Percentiles rank a stretch among this genome's conserved stretches.
These are phyloP conservation scores for Aphelenchoides bicaudatus DNA, from an alignment of 2,888 invertebrate species.

Conservation along the genomic window DNA sequence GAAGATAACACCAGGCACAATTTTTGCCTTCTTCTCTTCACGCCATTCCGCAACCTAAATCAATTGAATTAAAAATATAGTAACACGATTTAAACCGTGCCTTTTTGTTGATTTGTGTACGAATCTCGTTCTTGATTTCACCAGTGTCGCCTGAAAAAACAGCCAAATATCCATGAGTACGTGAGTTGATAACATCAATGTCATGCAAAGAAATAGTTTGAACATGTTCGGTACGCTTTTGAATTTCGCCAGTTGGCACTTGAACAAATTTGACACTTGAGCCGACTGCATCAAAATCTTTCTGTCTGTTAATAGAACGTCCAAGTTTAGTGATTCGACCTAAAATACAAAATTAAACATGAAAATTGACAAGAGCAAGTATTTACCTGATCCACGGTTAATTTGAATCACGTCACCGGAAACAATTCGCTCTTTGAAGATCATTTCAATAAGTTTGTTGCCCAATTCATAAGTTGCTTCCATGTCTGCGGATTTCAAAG, in stretches of 20 bases:
- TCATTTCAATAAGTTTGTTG: conserved; percentile 63
- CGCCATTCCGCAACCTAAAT: conserved; percentile 82
- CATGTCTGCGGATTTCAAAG: conserved; percentile 98
- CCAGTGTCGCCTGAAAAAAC: conserved; percentile 98
- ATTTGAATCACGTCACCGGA: conserved; percentile 87
- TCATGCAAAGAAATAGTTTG: conserved; percentile 98
- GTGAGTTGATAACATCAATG: conserved; percentile 95
- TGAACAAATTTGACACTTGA: conserved; percentile 80
- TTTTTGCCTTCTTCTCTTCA: conserved; percentile 97
- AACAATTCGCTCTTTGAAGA: conserved; percentile 72
- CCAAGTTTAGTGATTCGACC: conserved; percentile 63
- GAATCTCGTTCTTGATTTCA: conserved; percentile 92
- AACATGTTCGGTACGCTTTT: conserved; percentile 91
- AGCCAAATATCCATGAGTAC: conserved; percentile 91
- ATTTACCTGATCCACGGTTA: conserved; percentile 86
- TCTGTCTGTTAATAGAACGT: conserved; percentile 86
- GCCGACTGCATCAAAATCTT: conserved; percentile 96
- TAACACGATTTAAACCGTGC: conserved; percentile 60
- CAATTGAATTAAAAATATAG: neutral
- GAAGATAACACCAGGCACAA: conserved; percentile 79
- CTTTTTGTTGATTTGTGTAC: conserved; percentile 95
- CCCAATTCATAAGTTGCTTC: conserved; percentile 98
- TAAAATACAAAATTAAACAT: conserved; percentile 21
- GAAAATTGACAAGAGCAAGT: neutral
- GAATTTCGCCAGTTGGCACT: conserved; percentile 95